phyloP scores from a whole-genome alignment of 1,140 invertebrate species.

The Drosophila nigromelanica region DNA sequence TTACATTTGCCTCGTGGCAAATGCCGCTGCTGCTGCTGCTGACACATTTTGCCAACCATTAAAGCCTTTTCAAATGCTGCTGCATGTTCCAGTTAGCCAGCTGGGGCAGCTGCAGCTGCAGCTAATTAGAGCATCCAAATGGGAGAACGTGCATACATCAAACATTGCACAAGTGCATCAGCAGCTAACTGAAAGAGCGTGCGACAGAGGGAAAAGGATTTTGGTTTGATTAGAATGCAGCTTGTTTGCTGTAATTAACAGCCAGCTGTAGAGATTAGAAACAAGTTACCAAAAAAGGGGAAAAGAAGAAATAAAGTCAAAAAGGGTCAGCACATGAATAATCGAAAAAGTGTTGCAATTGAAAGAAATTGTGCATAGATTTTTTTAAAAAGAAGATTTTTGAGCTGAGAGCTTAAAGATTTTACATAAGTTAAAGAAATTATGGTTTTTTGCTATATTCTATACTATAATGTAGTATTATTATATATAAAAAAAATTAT shows the following conservation, averaged over 20 bases:
- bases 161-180: conserved; percentile 67
- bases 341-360: conserved; percentile 1
- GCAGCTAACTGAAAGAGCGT: conserved; percentile 13
- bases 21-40: conserved; percentile 31
- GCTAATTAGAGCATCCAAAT: conserved; percentile 69
- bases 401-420: too few relatives aligned
- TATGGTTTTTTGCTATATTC: too few relatives aligned
- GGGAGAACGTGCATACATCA: conserved; percentile 62
- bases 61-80: conserved; percentile 55
- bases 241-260: conserved; percentile 79
- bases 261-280: conserved; percentile 63
- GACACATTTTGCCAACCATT: conserved; percentile 62
- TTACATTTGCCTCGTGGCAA: conserved; percentile 51
- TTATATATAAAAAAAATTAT: too few relatives aligned
- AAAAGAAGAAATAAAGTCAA: not conserved
- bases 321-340: conserved; percentile 5
- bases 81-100: conserved; percentile 40
- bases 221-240: conserved; percentile 44
- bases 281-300: conserved; percentile 59
- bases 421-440: not conserved
- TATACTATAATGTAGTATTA: too few relatives aligned
- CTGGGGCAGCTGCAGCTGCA: conserved; percentile 26
- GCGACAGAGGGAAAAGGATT: not conserved
- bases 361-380: not conserved
- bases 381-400: not conserved